Base-by-base conservation (phyloP, 2,888 invertebrate genomes). In the Phorcus lineatus region DNA sequence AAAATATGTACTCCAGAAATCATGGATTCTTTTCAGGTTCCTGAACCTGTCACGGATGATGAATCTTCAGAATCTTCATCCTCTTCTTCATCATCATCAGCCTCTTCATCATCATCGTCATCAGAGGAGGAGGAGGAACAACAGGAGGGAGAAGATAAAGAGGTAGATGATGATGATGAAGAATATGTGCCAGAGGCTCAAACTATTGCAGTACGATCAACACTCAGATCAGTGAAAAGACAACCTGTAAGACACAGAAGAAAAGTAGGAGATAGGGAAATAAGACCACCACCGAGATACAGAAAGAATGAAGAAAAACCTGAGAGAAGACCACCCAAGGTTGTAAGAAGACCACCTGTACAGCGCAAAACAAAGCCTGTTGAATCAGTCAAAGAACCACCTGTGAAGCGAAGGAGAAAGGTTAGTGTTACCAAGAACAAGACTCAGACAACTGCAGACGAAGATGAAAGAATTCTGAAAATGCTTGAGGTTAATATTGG, bases 101-200 rank as follows among this genome's bases (percentile, higher is more conserved):
- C 80, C 2, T 82, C 81, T 22, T 74, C 54, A 52, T 74, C 62
- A 52, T 82, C 81, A 31, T 74, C 54, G 24, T 74, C 62, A 52
- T 74, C 74, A 13, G 74, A 70, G n/a, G 74, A 79, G 24, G 24
- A 74, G 2, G 74, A 79, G 13, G 55, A 79, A 24, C 31, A 75
- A 52, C 31, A 74, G 24, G 70, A 22, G 13, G 31, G 2, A 16
- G 70, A 22, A 3, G 31, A 70, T 17, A 16, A 52, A 11, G 17
- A 62, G n/a, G 62, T 11, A 28, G n/a, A 62, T 47, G 47, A 47
- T 47, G n/a, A 62, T 24, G 62, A 62, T 24, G 62, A 62, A n/a
- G 62, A 62, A 17, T 22, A 28, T 24, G n/a, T 24, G 3, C 22
- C 22, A 62, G 62, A 62, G 13, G 62, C 22, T 24, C 22, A 28